Percentiles rank a stretch among this genome's conserved stretches.
These are phyloP conservation scores for Urosaurus nigricauda DNA, from an alignment of 2,797 vertebrate species.

Conservation along the genomic window DNA sequence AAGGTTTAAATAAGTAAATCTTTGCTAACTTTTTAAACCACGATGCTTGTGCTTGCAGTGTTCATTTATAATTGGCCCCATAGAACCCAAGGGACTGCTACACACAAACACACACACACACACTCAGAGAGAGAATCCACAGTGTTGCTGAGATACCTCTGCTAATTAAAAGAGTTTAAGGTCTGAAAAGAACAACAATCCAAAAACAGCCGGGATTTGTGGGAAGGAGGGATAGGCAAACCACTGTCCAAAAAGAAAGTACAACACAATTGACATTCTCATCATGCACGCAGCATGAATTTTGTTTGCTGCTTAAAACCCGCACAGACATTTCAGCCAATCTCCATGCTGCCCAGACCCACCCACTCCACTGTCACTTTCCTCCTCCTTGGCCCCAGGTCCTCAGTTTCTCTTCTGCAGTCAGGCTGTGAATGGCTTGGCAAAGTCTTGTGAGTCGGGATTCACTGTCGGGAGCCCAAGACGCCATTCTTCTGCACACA, in stretches of 20 bases:
- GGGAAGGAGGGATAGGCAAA: not conserved
- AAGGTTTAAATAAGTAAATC: too few species aligned
- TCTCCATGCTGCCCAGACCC: too few species aligned
- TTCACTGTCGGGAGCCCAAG: not conserved
- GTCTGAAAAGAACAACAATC: fast-evolving
- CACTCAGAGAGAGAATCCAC: not conserved
- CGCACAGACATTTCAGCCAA: not conserved
- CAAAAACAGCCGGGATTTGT: slow-evolving; percentile 5
- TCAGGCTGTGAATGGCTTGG: not conserved
- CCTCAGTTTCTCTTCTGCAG: not conserved
- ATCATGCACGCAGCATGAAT: not conserved
- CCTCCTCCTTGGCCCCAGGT: too few species aligned
- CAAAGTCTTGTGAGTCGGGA: not conserved
- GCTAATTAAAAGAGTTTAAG: slow-evolving; percentile 13
- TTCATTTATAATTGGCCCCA: too few species aligned
- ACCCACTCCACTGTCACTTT: not conserved
- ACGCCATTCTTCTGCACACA: not conserved
- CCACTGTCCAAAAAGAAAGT: not conserved
- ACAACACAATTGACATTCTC: not conserved
- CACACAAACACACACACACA: too few species aligned
- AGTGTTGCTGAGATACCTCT: slow-evolving; percentile 6
- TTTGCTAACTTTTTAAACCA: too few species aligned
- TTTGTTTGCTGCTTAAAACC: slow-evolving; percentile 13
- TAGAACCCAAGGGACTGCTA: too few species aligned
- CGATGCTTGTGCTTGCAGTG: too few species aligned